A percentile compares a stretch with the other conserved stretches of the same genome.
Evolutionary conservation across 2,888 invertebrate genomes (phyloP).

Genomic region (Leptopilina drosophilae): DNA sequence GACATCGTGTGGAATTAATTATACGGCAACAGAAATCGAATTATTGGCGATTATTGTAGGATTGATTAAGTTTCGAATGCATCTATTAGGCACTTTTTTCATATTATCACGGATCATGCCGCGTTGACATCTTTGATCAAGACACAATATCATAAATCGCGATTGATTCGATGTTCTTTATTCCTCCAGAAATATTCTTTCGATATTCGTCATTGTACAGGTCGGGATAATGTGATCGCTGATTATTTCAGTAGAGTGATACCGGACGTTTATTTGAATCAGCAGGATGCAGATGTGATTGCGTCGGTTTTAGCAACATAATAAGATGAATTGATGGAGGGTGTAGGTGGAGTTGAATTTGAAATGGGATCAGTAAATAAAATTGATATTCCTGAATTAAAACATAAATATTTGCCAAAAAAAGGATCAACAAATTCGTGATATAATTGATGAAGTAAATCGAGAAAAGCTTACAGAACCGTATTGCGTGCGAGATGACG

Average conservation of each 20-base stretch:
- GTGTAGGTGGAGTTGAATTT: too few species aligned
- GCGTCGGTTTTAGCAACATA: too few species aligned
- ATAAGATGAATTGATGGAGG: too few species aligned
- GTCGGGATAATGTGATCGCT: constrained; percentile 59
- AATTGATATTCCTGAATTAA: too few species aligned
- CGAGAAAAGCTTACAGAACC: too few species aligned
- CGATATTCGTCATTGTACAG: constrained; percentile 56
- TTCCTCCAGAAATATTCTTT: constrained; percentile 62
- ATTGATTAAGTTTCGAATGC: constrained; percentile 60
- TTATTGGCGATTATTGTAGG: constrained; percentile 58
- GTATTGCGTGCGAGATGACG: too few species aligned
- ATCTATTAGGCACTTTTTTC: constrained; percentile 58
- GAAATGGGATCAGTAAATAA: too few species aligned
- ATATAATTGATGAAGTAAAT: too few species aligned
- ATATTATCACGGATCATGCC: constrained; percentile 45
- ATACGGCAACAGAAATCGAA: constrained; percentile 62
- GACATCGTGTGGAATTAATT: constrained; percentile 52
- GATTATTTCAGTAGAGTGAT: constrained; percentile 63
- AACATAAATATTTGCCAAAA: too few species aligned
- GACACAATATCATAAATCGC: constrained; percentile 57
- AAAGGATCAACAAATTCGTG: too few species aligned
- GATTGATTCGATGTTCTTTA: constrained; percentile 63
- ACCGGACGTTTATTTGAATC: background rate
- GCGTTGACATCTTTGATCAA: background rate
- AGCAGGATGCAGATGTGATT: too few species aligned